Base-by-base conservation (phyloP, 2,888 invertebrate genomes). In the Sylvicola fuscatus region DNA sequence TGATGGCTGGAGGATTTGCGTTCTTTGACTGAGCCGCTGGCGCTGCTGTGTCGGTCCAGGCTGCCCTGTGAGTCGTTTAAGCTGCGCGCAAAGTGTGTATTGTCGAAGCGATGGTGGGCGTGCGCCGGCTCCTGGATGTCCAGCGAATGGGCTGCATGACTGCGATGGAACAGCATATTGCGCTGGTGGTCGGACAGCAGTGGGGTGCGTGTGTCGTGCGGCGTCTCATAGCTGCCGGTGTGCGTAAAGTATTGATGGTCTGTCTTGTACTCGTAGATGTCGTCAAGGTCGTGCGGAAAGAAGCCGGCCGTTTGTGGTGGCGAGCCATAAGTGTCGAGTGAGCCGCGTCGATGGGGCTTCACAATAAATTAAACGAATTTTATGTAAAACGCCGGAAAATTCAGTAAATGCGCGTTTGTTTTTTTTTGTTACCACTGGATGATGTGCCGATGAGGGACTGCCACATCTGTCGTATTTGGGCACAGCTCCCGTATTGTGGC, bases 161-260 rank as follows among this genome's bases (percentile, higher is more conserved):
- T 54, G 13, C 56, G 51, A 41, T 56, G 53, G 34, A 59, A 59
- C 36, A 59, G 53, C 13, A 27, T 28, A 38, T 41, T 37, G 13
- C 41, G 27, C 30, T 41, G 37, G 6, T 15, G 28, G 27, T 41
- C 41, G 26, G 58, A 56, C 43, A 52, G 49, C 35, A 58, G 55
- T 11, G 53, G 50, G 34, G 58, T 53, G 10, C 56, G 51, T 21
- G 55, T 17, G 7, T 26, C 12, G 27, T n/a, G 3, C 16, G 30
- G 16, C 15, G 12, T 14, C 10, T 42, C 46, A 17, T 45, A 50
- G 34, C 50, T 47, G 27, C 56, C 58, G 1, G 55, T 55, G 39
- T 56, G 51, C n/a, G 58, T 58, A 35, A 54, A 57, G 49, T 58
- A 58, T 50, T 57, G 56, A 45, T 54, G 54, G 47, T 58, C 58